Base-by-base conservation (phyloP, 2,888 invertebrate species). In the Sminthurinus aureus region DNA sequence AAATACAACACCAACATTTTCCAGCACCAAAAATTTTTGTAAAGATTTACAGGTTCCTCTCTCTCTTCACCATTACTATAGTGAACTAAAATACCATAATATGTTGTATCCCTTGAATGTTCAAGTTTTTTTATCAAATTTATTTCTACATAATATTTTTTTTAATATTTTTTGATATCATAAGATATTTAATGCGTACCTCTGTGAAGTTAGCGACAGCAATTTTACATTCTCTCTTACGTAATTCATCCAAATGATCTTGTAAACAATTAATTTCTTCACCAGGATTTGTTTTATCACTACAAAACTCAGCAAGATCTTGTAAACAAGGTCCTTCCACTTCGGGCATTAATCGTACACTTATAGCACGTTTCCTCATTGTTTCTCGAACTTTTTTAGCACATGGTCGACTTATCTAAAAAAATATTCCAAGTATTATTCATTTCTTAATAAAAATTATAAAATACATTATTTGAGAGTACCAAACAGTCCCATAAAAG, bases 201-300 rank as follows among this genome's bases (percentile, higher is more conserved):
- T 96, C 96, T 0, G 98, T 98, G 90, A 95, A 96, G 90, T 95
- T 94, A 24, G 93, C 93, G 0, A 98, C 94, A 11, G 94, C 94
- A 83, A 93, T 92, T 89, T 93, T 94, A 90, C 98, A 99, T 0
- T 90, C 89, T n/a, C n/a, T n/a, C 6, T 86, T 81, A 4, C 89
- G 86, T 58, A 91, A 82, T 90, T 90, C 90, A 85, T 95, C 95
- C 80, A 96, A 91, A 90, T 95, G 94, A 87, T 94, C 94, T 91
- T 99, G 98, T 77, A 99, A 92, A 89, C 99, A 99, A 84, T 93
- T 91, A 92, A 98, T 95, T 92, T 99, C 99, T 90, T 96, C 95
- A 50, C 97, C 96, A 90, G 94, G 95, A 52, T 93, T 94, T n/a
- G 94, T 94, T 90, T 95, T 95, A 87, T 95, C 94, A 84, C 94